These are phyloP conservation scores for Plestiodon gilberti DNA, from an alignment of 2,113 vertebrate genomes.

Conservation along the genomic window DNA sequence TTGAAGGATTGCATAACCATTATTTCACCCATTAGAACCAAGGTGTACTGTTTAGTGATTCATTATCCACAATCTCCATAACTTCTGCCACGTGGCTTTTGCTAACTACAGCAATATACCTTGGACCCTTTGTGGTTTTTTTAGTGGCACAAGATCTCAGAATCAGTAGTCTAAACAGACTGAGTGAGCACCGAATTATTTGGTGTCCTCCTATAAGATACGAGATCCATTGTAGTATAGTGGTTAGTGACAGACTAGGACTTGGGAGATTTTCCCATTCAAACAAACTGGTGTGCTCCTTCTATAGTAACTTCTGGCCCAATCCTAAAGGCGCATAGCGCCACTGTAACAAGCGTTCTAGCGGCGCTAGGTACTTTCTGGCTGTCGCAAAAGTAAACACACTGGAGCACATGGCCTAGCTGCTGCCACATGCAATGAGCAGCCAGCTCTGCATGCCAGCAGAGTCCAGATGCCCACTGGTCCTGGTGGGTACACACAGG, in stretches of 20 bases:
- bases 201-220: background rate
- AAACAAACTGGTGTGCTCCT: background rate
- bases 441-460: no score
- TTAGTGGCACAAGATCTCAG: background rate
- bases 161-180: background rate
- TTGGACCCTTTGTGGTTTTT: slow-evolving; percentile 23
- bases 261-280: background rate
- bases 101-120: background rate
- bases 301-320: no score
- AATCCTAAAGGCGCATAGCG: no score
- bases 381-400: no score
- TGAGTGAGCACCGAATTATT: background rate
- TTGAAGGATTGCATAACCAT: background rate
- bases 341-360: no score
- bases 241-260: background rate
- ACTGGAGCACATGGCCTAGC: no score
- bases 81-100: slow-evolving; percentile 24
- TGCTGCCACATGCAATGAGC: no score
- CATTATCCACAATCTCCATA: background rate
- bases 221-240: background rate
- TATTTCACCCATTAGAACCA: slow-evolving; percentile 10
- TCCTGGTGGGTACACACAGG: no score
- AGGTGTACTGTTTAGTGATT: slow-evolving; percentile 11
- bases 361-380: no score
- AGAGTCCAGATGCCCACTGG: no score